Base-by-base conservation (phyloP, 2,888 invertebrate species). In the Latrodectus hesperus region DNA sequence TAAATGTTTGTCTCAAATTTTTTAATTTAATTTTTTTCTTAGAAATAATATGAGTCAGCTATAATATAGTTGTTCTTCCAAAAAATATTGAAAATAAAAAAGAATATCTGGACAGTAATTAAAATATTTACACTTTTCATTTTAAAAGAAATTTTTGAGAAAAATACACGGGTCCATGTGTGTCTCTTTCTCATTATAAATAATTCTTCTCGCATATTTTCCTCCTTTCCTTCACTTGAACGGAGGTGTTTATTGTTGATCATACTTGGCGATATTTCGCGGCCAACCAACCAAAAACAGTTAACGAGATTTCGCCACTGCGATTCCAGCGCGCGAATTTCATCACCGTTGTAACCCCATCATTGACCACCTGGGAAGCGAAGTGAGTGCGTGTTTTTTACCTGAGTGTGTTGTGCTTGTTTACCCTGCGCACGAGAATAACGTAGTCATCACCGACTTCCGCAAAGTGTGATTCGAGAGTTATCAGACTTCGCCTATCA, bases 301-400 rank as follows among this genome's bases (percentile, higher is more conserved):
- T n/a, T 60, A n/a, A n/a, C 60, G 60, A 60, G 10, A 22, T 26
- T 22, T 17, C 67, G 67, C 67, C 67, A 68, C n/a, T 14, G n/a
- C 67, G 11, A 17, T 12, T 17, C 6, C 22, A 17, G 22, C 67
- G n/a, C 60, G 60, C 26, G 73, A 80, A 17, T 55, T 72, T 80
- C 75, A 22, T 77, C 38, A 67, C 60, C 72, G 16, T 65, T 86
- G 70, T 75, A 86, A 86, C 86, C 81, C 77, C 77, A 81, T 73
- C 86, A 87, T 76, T 87, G 86, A 87, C 86, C 86, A 87, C 81
- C 81, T 81, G 81, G 77, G 77, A 72, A 60, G 60, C 65, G 68
- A 11, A n/a, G 38, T 38, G 74, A 81, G 86, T 60, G 73, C 76
- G 77, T 76, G 51, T n/a, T 51, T 14, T 26, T 11, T 11, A 38